Percentiles rank a stretch among this genome's conserved stretches.
phyloP scores from a whole-genome alignment of 2,888 invertebrate genomes.

The Leptogaster cylindrica region DNA sequence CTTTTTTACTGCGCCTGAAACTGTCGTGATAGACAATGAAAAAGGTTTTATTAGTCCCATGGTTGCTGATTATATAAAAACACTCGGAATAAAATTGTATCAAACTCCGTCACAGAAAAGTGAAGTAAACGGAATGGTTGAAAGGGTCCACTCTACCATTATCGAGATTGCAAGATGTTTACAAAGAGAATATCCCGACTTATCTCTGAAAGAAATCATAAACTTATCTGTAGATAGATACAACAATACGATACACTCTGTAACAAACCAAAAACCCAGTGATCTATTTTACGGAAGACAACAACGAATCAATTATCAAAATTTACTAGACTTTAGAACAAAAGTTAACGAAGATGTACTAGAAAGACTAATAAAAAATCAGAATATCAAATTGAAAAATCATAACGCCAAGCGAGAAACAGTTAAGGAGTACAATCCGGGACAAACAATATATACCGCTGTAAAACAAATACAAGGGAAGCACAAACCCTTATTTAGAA shows the following conservation, averaged over 20 bases:
- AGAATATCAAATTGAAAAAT: background rate
- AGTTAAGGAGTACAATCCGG: background rate
- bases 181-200: background rate
- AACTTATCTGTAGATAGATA: constrained; percentile 20
- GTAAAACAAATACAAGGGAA: too few relatives aligned
- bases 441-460: constrained; percentile 11
- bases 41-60: constrained; percentile 21
- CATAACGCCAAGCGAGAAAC: constrained; percentile 6
- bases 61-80: background rate
- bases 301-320: constrained; percentile 10
- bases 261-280: constrained; percentile 15
- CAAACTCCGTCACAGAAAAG: background rate
- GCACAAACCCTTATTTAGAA: too few relatives aligned
- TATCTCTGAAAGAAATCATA: constrained; percentile 10
- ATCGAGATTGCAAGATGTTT: constrained; percentile 26
- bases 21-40: constrained; percentile 45
- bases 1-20: constrained; percentile 43
- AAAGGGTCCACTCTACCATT: constrained; percentile 29
- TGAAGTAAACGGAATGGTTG: constrained; percentile 26
- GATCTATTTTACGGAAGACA: constrained; percentile 23
- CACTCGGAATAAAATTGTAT: background rate
- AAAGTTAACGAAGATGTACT: constrained; percentile 9
- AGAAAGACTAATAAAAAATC: constrained; percentile 9
- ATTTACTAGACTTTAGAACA: too few relatives aligned
- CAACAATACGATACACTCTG: constrained; percentile 27